Conservation (phyloP, 2,113 vertebrate species). For the Copsychus sechellarum region DNA sequence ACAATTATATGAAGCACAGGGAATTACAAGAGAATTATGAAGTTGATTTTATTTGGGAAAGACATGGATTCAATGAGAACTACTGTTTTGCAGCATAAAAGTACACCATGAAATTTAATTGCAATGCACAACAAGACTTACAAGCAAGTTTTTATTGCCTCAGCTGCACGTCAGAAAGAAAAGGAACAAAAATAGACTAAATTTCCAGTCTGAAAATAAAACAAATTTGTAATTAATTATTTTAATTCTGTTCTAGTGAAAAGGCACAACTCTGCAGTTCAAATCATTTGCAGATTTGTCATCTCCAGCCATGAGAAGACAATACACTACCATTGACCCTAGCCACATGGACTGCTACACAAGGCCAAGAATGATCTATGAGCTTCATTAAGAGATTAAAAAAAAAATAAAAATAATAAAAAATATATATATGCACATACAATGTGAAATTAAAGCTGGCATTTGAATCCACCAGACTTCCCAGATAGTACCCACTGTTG, state of each 20-base stretch:
- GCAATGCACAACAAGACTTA: background rate
- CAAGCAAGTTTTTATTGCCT: background rate
- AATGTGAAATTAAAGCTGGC: background rate
- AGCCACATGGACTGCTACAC: background rate
- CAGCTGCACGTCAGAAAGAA: background rate
- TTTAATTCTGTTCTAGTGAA: background rate
- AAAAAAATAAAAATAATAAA: background rate
- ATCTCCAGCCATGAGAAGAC: background rate
- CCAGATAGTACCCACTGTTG: background rate
- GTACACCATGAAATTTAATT: conserved; percentile 2
- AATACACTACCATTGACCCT: background rate
- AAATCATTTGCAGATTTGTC: background rate
- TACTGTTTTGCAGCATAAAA: background rate
- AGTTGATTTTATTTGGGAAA: background rate
- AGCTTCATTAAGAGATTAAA: background rate
- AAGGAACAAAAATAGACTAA: background rate
- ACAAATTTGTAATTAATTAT: background rate
- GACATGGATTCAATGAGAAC: background rate
- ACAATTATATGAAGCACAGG: background rate
- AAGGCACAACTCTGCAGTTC: background rate
- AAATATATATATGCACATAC: background rate
- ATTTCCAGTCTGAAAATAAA: background rate
- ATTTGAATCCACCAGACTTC: background rate
- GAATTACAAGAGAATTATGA: background rate
- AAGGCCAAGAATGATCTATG: background rate